These are phyloP conservation scores for Calyptomena viridis DNA, from an alignment of 2,113 vertebrate species.

Conservation along the genomic window DNA sequence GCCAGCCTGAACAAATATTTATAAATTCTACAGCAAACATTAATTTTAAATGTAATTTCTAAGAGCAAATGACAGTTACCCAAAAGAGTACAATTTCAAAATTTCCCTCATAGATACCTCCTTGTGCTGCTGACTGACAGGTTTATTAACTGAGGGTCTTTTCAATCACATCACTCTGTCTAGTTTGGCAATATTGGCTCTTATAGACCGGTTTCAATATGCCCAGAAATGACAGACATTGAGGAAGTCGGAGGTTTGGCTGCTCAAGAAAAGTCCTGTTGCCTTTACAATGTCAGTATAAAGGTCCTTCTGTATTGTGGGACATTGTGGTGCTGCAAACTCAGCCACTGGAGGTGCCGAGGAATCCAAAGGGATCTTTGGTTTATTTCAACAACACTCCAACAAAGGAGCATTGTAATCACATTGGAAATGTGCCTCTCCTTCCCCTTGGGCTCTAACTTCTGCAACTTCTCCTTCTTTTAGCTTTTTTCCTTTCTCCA, in stretches of 20 bases:
- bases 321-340: not conserved
- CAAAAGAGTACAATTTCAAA: constrained; percentile 21
- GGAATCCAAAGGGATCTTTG: not conserved
- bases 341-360: not conserved
- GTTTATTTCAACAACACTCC: not conserved
- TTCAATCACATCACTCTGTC: not conserved
- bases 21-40: constrained; percentile 35
- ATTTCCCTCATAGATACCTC: constrained; percentile 5
- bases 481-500: not conserved
- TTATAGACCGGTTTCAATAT: not conserved
- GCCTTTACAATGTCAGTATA: not conserved
- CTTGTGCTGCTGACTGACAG: constrained; percentile 45
- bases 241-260: constrained; percentile 24
- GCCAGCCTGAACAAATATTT: constrained; percentile 50
- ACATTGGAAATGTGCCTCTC: not conserved
- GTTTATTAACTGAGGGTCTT: constrained; percentile 16
- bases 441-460: not conserved
- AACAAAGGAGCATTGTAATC: not conserved
- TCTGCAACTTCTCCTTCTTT: not conserved
- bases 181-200: constrained; percentile 31
- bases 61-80: constrained; percentile 43
- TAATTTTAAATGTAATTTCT: constrained; percentile 43
- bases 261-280: not conserved
- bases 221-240: not conserved
- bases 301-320: not conserved